Evolutionary conservation across 1,140 invertebrate genomes (phyloP).

Genomic region (Drosophila chauvacae): DNA sequence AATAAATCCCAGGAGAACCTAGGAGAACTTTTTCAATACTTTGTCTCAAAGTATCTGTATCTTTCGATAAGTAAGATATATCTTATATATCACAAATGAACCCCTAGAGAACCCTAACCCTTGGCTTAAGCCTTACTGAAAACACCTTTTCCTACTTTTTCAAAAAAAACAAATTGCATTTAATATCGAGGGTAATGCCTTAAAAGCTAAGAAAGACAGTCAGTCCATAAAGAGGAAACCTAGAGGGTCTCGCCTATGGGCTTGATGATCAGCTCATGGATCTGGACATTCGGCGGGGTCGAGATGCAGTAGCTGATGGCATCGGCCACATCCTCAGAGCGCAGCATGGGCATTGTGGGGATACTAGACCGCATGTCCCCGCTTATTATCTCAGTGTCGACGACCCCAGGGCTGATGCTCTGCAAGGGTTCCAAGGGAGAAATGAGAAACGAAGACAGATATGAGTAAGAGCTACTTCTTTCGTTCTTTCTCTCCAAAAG

Average conservation of each 20-base stretch:
- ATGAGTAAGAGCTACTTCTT: not conserved
- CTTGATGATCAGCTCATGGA: constrained; percentile 77
- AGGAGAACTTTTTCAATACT: no score
- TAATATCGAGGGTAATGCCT: not conserved
- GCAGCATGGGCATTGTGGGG: constrained; percentile 52
- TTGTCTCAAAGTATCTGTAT: no score
- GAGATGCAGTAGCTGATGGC: constrained; percentile 86
- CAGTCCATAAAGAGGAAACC: no score
- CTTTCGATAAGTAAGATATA: not conserved
- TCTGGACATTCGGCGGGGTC: constrained; percentile 75
- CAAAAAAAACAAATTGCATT: not conserved
- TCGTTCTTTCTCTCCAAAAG: no score
- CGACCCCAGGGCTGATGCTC: constrained; percentile 86
- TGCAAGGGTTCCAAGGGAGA: constrained; percentile 42
- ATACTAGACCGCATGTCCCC: not conserved
- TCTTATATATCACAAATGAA: not conserved
- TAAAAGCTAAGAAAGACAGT: not conserved
- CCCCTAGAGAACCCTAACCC: not conserved
- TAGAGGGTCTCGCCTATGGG: constrained; percentile 72
- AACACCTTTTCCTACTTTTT: not conserved
- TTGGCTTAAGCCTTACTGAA: not conserved
- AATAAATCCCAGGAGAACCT: not conserved
- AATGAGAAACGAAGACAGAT: not conserved
- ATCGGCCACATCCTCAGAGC: constrained; percentile 86
- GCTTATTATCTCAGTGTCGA: constrained; percentile 61